Percentiles rank a stretch among this genome's conserved stretches.
phyloP scores from a whole-genome alignment of 1,140 invertebrate species.

The Cherax quadricarinatus region DNA sequence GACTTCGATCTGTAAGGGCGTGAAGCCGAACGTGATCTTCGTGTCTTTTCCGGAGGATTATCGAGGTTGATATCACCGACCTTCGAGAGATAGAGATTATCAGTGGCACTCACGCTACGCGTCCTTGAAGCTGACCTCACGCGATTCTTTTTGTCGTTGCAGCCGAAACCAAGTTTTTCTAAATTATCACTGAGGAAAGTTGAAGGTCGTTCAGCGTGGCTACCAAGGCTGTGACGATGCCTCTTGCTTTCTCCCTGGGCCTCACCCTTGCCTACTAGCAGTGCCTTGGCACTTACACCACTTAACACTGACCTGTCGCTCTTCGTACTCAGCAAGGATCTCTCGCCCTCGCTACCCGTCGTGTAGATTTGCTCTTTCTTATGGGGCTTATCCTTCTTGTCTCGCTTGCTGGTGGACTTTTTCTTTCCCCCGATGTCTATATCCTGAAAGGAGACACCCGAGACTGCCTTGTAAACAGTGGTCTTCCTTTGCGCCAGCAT shows the following conservation, averaged over 20 bases:
- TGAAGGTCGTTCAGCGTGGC: conserved; percentile 23
- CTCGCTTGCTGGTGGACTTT: conserved; percentile 33
- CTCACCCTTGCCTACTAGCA: conserved; percentile 11
- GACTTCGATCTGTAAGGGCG: conserved; percentile 29
- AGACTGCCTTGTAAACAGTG: conserved; percentile 68
- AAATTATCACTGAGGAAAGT: conserved; percentile 27
- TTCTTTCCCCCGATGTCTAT: conserved; percentile 64
- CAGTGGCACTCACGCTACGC: conserved; percentile 40
- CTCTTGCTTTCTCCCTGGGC: background rate
- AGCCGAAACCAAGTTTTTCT: background rate
- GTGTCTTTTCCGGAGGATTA: conserved; percentile 25
- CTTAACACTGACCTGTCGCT: conserved; percentile 26
- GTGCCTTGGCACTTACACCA: background rate
- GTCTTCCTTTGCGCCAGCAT: conserved; percentile 68
- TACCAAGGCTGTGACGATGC: conserved; percentile 54
- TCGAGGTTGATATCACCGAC: background rate
- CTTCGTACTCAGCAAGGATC: conserved; percentile 43
- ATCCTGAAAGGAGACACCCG: conserved; percentile 69
- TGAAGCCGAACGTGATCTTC: conserved; percentile 47
- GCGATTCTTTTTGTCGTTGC: conserved; percentile 11
- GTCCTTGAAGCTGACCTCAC: conserved; percentile 15
- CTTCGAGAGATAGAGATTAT: conserved; percentile 43
- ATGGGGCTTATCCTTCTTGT: conserved; percentile 36
- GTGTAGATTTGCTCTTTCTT: conserved; percentile 52
- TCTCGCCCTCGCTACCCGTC: conserved; percentile 45